Percentiles rank a stretch among this genome's conserved stretches.
phyloP scores from a whole-genome alignment of 2,888 invertebrate species.

The Heliconius cydno region DNA sequence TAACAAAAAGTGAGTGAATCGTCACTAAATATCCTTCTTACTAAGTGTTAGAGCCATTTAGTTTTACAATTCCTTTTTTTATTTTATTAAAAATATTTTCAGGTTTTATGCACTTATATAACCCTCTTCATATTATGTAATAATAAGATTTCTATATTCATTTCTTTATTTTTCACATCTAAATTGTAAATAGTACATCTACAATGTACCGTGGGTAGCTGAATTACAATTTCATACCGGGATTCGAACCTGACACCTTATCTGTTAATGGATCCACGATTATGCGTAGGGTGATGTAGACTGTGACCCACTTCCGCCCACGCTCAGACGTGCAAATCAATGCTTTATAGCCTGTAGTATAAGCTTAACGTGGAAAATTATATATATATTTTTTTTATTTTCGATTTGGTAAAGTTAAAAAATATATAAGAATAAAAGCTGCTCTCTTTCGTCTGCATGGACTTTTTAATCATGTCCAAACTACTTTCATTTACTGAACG shows the following conservation, averaged over 20 bases:
- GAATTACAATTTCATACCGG: constrained; percentile 2
- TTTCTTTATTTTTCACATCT: no score
- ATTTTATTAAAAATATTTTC: no score
- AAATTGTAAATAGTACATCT: background rate
- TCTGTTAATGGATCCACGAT: constrained; percentile 42
- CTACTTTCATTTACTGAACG: no score
- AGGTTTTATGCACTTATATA: no score
- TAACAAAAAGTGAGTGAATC: no score
- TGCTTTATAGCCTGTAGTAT: constrained; percentile 23
- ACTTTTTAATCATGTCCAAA: no score
- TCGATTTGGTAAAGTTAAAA: no score
- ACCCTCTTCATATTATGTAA: no score
- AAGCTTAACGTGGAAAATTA: background rate
- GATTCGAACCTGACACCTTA: constrained; percentile 36
- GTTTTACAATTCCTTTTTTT: no score
- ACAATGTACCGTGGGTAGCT: constrained; percentile 19
- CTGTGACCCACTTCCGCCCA: constrained; percentile 41
- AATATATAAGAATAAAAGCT: background rate
- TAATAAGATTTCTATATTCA: no score
- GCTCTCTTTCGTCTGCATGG: no score
- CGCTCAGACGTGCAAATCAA: constrained; percentile 27
- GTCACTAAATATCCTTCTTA: background rate
- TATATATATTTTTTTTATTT: background rate
- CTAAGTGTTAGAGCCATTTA: no score
- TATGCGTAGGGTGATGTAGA: constrained; percentile 34